phyloP scores from a whole-genome alignment of 2,113 vertebrate species.

The Rafetus swinhoei region DNA sequence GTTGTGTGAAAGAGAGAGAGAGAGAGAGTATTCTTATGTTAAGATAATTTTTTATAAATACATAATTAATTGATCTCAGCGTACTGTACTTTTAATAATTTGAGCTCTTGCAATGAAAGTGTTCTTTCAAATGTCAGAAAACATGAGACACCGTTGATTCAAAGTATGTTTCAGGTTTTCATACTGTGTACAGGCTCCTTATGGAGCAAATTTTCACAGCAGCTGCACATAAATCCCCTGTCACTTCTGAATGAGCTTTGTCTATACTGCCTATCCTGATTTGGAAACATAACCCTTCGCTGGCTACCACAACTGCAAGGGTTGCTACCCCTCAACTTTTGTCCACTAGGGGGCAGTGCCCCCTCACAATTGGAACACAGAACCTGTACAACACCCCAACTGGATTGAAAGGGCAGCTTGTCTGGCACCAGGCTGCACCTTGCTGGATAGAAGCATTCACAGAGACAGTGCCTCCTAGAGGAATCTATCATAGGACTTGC shows the following conservation, averaged over 20 bases:
- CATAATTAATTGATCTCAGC: background rate
- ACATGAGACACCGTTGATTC: background rate
- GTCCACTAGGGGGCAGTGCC: conserved; percentile 69
- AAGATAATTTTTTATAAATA: background rate
- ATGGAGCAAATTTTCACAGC: background rate
- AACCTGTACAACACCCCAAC: background rate
- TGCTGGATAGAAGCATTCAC: background rate
- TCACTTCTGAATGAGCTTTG: background rate
- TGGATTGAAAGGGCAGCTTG: background rate
- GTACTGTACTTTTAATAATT: fast-evolving
- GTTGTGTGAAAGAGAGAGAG: background rate
- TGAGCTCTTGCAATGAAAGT: background rate
- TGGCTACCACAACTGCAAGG: background rate
- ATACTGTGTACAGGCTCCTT: background rate
- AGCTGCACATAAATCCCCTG: background rate
- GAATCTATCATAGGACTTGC: background rate
- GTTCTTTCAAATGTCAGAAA: background rate
- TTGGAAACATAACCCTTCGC: background rate
- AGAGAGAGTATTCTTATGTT: background rate
- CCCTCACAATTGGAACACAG: conserved; percentile 40
- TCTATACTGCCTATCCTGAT: too few species aligned
- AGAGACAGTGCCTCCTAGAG: background rate
- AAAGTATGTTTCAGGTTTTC: background rate
- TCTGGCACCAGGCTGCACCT: conserved; percentile 10
- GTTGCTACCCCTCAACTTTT: conserved; percentile 31